A percentile compares a stretch with the other conserved stretches of the same genome.
Conservation (phyloP, 2,888 invertebrate species). For the Ormia ochracea region DNA sequence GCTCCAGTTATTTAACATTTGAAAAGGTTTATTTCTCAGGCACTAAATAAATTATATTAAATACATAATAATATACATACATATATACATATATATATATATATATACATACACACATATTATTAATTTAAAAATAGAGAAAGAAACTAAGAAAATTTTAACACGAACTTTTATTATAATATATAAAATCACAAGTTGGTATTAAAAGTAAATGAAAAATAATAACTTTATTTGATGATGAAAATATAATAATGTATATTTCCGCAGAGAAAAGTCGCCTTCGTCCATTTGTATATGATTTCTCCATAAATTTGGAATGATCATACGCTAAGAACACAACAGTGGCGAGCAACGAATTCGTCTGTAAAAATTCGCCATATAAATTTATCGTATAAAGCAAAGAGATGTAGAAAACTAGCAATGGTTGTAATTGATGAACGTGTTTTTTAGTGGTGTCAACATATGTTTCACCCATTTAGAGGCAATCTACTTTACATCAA, state of each 20-base stretch:
- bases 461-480: too few species aligned
- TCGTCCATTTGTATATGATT: too few species aligned
- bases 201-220: background rate
- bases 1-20: conserved; percentile 43
- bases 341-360: too few species aligned
- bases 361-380: too few species aligned
- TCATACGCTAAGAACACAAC: too few species aligned
- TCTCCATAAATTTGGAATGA: too few species aligned
- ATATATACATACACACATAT: conserved; percentile 3
- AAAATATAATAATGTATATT: background rate
- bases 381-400: too few species aligned
- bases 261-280: background rate
- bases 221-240: background rate
- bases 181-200: background rate
- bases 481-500: too few species aligned
- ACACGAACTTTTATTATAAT: conserved; percentile 9
- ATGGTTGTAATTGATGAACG: too few species aligned
- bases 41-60: conserved; percentile 52
- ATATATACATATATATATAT: conserved; percentile 21
- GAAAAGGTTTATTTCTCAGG: conserved; percentile 61
- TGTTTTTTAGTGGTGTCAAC: too few species aligned
- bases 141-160: background rate
- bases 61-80: conserved; percentile 5
- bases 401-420: too few species aligned
- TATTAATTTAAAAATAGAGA: background rate